Percentiles rank a stretch among this genome's conserved stretches.
These are phyloP conservation scores for Pelecanus crispus DNA, from an alignment of 2,113 vertebrate genomes.

Conservation along the genomic window DNA sequence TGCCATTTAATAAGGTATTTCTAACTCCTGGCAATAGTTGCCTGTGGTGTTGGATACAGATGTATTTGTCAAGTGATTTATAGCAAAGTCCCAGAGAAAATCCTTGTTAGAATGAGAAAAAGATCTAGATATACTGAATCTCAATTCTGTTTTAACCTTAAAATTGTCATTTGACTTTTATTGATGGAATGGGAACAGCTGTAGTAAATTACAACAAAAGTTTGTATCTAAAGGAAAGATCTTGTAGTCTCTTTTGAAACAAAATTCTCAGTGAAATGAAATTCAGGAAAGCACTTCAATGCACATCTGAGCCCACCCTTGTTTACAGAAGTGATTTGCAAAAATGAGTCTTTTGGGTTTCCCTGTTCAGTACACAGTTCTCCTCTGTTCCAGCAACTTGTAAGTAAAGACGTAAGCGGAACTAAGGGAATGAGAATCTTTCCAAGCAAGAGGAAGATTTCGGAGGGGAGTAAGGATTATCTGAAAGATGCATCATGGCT, in stretches of 20 bases:
- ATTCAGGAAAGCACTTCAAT: neutral
- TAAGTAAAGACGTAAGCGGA: neutral
- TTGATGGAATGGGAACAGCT: neutral
- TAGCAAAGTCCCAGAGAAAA: neutral
- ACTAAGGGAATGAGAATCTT: neutral
- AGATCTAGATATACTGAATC: neutral
- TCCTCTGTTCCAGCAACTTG: neutral
- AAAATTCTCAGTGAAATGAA: neutral
- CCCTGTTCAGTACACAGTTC: neutral
- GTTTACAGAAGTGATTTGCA: neutral
- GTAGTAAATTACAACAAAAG: neutral
- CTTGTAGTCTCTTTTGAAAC: neutral
- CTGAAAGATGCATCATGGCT: neutral
- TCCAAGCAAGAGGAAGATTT: neutral
- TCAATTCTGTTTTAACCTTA: neutral
- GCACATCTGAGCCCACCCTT: neutral
- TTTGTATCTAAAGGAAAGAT: neutral
- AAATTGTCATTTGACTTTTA: neutral
- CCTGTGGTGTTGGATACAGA: neutral
- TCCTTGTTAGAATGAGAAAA: neutral
- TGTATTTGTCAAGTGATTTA: neutral
- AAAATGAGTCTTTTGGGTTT: neutral
- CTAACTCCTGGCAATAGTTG: neutral
- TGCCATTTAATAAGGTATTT: neutral
- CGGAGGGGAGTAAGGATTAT: neutral